Evolutionary conservation across 2,113 vertebrate species (phyloP).

Genomic region (Scalopus aquaticus): DNA sequence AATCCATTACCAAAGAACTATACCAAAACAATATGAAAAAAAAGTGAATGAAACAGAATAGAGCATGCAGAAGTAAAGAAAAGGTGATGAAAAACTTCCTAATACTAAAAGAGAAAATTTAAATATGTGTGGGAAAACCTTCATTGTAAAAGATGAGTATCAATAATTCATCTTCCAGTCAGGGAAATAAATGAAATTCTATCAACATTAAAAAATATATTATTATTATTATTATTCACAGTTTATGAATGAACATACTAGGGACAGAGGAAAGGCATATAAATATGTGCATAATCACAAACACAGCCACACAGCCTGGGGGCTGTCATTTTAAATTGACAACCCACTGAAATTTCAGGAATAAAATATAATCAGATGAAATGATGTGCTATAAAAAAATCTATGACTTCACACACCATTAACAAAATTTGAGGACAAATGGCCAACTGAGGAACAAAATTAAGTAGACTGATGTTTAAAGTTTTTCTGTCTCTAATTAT

Average conservation of each 20-base stretch:
- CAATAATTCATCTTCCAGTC: background rate
- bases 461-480: background rate
- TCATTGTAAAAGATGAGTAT: background rate
- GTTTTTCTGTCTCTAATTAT: background rate
- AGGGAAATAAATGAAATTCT: background rate
- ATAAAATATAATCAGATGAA: background rate
- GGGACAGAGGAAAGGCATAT: background rate
- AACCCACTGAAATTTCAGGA: background rate
- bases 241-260: background rate
- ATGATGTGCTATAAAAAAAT: background rate
- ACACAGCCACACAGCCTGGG: background rate
- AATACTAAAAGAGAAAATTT: background rate
- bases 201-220: background rate
- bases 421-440: background rate
- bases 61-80: background rate
- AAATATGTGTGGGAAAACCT: background rate
- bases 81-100: background rate
- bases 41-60: background rate
- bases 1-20: background rate
- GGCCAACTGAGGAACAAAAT: background rate
- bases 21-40: background rate
- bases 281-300: background rate
- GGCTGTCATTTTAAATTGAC: background rate
- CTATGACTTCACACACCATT: background rate
- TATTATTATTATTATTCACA: background rate